A percentile compares a stretch with the other conserved stretches of the same genome.
phyloP scores from a whole-genome alignment of 1,140 invertebrate species.

The Nephotettix cincticeps region DNA sequence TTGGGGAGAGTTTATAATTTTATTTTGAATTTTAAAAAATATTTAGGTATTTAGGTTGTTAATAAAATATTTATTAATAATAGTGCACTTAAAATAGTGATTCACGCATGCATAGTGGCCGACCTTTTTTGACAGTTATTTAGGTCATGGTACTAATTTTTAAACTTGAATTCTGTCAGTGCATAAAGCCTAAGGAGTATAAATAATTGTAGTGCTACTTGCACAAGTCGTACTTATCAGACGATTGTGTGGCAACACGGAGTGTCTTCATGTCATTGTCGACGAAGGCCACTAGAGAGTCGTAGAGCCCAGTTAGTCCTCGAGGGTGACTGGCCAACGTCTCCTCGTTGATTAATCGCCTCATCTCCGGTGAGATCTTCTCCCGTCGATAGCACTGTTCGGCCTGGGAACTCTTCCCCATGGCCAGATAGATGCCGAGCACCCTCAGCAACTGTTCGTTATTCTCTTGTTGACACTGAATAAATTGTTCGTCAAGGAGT shows the following conservation, averaged over 20 bases:
- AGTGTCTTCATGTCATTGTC: conserved; percentile 47
- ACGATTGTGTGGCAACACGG: conserved; percentile 23
- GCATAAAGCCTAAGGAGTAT: too few species aligned
- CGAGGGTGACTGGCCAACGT: conserved; percentile 67
- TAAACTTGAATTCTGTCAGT: too few species aligned
- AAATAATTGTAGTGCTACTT: too few species aligned
- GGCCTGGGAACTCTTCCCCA: conserved; percentile 30
- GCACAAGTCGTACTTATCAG: conserved; percentile 30
- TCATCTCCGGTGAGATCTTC: conserved; percentile 69
- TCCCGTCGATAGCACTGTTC: conserved; percentile 52
- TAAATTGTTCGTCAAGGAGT: conserved; percentile 30
- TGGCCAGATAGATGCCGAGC: conserved; percentile 30
- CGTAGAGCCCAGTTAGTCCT: conserved; percentile 72
- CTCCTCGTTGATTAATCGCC: conserved; percentile 72
- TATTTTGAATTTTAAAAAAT: too few species aligned
- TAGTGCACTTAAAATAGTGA: too few species aligned
- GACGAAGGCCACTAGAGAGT: conserved; percentile 70
- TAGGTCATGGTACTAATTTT: too few species aligned
- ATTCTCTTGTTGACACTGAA: conserved; percentile 34
- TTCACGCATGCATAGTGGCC: too few species aligned
- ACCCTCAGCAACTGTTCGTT: conserved; percentile 10
- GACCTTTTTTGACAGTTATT: too few species aligned
- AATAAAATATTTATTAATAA: too few species aligned
- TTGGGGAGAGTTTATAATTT: too few species aligned
- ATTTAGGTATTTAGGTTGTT: too few species aligned